Percentiles rank a stretch among this genome's conserved stretches.
Conservation (phyloP, 1,140 invertebrate species). For the Ditylenchus dipsaci region DNA sequence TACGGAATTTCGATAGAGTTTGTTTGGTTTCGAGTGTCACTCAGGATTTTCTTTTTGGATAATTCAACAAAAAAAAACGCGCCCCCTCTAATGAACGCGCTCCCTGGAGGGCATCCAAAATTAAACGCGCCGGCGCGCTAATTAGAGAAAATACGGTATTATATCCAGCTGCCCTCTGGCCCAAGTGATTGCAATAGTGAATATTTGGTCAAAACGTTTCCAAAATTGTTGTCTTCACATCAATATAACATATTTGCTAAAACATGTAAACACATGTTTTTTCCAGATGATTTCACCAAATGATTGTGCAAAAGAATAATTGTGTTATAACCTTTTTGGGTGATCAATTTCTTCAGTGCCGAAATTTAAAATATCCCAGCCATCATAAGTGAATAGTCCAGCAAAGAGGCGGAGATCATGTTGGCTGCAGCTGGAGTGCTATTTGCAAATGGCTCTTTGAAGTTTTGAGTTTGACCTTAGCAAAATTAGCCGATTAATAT, state of each 20-base stretch:
- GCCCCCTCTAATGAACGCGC: no score
- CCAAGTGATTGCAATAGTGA: no score
- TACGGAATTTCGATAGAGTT: no score
- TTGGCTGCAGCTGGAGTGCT: neutral
- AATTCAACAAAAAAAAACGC: no score
- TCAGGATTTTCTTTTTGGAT: no score
- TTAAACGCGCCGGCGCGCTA: no score
- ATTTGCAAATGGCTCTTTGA: conserved; percentile 14
- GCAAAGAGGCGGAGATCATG: conserved; percentile 31
- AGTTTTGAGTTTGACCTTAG: neutral
- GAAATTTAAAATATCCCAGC: conserved; percentile 52
- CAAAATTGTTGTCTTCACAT: neutral
- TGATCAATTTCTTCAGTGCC: conserved; percentile 48
- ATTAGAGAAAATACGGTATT: no score
- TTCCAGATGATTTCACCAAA: no score
- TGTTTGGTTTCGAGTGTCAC: no score
- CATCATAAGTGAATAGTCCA: conserved; percentile 41
- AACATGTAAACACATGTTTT: neutral
- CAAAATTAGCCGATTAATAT: no score
- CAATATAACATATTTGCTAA: neutral
- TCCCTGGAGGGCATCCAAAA: no score
- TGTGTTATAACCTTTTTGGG: conserved; percentile 31
- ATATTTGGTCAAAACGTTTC: neutral
- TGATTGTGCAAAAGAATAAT: neutral
- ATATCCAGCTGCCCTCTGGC: no score